A percentile compares a stretch with the other conserved stretches of the same genome.
These are phyloP conservation scores for Sander lucioperca DNA, from an alignment of 2,113 vertebrate species.

Conservation along the genomic window DNA sequence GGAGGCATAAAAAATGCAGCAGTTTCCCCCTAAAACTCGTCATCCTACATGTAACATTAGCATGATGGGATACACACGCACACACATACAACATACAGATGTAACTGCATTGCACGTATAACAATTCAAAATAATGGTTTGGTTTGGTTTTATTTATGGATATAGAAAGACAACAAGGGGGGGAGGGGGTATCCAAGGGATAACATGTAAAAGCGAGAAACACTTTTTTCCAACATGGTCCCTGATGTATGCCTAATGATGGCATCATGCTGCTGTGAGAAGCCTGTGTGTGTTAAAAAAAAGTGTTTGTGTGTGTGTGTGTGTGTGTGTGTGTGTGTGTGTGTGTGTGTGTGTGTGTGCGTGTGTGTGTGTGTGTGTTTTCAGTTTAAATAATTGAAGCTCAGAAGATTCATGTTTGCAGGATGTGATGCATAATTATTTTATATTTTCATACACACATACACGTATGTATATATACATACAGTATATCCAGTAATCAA, in stretches of 20 bases:
- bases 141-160: too few relatives aligned
- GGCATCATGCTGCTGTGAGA: too few relatives aligned
- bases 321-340: constrained; percentile 17
- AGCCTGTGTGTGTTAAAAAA: background rate
- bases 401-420: constrained; percentile 1
- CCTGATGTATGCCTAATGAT: too few relatives aligned
- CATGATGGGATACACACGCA: constrained; percentile 25
- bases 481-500: background rate
- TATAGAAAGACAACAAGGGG: too few relatives aligned
- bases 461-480: background rate
- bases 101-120: too few relatives aligned
- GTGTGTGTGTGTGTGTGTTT: constrained; percentile 12
- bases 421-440: constrained; percentile 37
- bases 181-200: too few relatives aligned
- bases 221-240: too few relatives aligned
- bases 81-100: background rate
- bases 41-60: constrained; percentile 40
- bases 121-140: too few relatives aligned
- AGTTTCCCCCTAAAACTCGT: constrained; percentile 17
- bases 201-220: too few relatives aligned
- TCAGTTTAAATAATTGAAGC: constrained; percentile 47
- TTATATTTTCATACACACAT: background rate
- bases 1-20: constrained; percentile 55
- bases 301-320: background rate
- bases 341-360: constrained; percentile 19